Base-by-base conservation (phyloP, 2,888 invertebrate species). In the Tachina lurida region DNA sequence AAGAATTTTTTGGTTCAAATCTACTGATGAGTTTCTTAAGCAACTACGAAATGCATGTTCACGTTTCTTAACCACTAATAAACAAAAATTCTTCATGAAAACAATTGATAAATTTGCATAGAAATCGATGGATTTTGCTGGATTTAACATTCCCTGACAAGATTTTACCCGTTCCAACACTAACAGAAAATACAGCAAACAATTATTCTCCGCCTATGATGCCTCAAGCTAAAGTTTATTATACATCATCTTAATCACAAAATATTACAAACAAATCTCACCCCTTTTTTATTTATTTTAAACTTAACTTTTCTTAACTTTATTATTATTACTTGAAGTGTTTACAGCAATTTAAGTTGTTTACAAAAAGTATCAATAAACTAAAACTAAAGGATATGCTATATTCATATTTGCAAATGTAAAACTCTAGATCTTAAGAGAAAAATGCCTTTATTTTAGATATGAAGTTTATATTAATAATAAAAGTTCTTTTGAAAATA, bases 331-430 rank as follows among this genome's bases (percentile, higher is more conserved):
- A 65, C 45, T 68, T 68, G 19, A 60, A 74, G 65, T 73, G 49
- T 74, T 80, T 74, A 67, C 74, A 65, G 22, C 43, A 12, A 74
- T 80, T 74, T 67, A 67, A 58, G 73, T 43, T 74, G 80, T 74
- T 80, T 74, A 75, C 67, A 67, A 19, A n/a, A 39, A 56, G 71
- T 73, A 63, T 65, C 56, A 65, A 71, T 63, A 60, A 17, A 54
- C 22, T 70, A 13, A 13, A n/a, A 39, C 58, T 31, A 12, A 54
- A 73, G 17, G 3, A 47, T 17, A 45, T 15, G 41, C 17, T 19
- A 41, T 19, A 4, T 22, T 10, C 54, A 75, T 15, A 63, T 39
- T 13, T 31, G 1, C 19, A 54, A 10, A 43, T 22, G 7, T 17
- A 76, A 54, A 52, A 41, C 22, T 63, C 15, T 65, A 13, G 13